phyloP scores from a whole-genome alignment of 1,140 invertebrate species.

The Drosophila azteca region DNA sequence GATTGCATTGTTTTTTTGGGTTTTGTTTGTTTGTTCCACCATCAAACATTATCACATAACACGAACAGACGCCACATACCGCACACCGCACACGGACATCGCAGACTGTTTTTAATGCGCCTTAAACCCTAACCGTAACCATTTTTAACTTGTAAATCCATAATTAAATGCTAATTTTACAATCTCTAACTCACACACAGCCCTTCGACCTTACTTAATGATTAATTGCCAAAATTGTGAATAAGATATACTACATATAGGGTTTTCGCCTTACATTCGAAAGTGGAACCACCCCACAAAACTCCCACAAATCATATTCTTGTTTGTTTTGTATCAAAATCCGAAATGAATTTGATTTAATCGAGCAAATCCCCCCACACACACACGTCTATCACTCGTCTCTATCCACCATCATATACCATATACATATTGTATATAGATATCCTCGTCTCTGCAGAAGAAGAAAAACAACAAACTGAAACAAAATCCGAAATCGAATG shows the following conservation, averaged over 20 bases:
- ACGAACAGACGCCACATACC: conserved; percentile 11
- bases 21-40: conserved; percentile 41
- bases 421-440: conserved; percentile 45
- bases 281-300: not conserved
- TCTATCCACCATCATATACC: not conserved
- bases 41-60: conserved; percentile 31
- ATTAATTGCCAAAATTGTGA: too few species aligned
- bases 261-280: too few species aligned
- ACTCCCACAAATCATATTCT: conserved; percentile 4
- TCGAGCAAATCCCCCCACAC: not conserved
- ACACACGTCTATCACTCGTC: too few species aligned
- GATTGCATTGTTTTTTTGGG: conserved; percentile 16
- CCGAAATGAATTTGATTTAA: conserved; percentile 12
- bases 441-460: conserved; percentile 1
- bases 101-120: conserved; percentile 21
- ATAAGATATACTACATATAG: too few species aligned
- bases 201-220: too few species aligned
- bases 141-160: conserved; percentile 20
- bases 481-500: conserved; percentile 24
- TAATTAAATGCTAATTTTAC: too few species aligned
- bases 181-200: too few species aligned
- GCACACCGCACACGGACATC: conserved; percentile 9
- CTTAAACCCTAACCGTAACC: conserved; percentile 1
- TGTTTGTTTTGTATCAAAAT: conserved; percentile 45
- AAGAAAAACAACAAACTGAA: conserved; percentile 3